A percentile compares a stretch with the other conserved stretches of the same genome.
Conservation (phyloP, 1,140 invertebrate species). For the Zaprionus ghesquierei region DNA sequence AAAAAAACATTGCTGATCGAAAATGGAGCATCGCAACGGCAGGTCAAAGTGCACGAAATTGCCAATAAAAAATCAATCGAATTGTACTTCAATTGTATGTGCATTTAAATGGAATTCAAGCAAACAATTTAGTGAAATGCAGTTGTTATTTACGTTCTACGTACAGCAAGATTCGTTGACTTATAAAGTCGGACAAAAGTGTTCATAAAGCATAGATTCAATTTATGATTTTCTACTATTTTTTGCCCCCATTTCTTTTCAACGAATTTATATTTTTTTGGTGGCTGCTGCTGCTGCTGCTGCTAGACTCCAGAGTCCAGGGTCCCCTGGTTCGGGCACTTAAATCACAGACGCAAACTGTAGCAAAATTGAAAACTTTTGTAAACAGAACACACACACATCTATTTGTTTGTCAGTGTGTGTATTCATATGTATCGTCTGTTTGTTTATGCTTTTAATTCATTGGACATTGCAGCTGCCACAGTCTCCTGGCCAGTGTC, state of each 20-base stretch:
- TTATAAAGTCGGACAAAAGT: slow-evolving; percentile 31
- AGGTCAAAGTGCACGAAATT: slow-evolving; percentile 49
- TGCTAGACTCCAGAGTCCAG: neutral
- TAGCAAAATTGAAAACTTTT: slow-evolving; percentile 72
- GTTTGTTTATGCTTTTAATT: slow-evolving; percentile 65
- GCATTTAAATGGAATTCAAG: slow-evolving; percentile 38
- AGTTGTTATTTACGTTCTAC: slow-evolving; percentile 48
- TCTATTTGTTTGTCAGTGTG: slow-evolving; percentile 23
- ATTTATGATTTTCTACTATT: slow-evolving; percentile 40
- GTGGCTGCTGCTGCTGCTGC: slow-evolving; percentile 8
- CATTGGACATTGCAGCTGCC: slow-evolving; percentile 58
- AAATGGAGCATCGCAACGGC: slow-evolving; percentile 10
- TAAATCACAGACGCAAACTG: slow-evolving; percentile 70
- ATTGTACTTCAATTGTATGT: slow-evolving; percentile 53
- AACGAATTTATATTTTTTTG: slow-evolving; percentile 49
- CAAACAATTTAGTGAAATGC: slow-evolving; percentile 52
- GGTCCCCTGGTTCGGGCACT: slow-evolving; percentile 37
- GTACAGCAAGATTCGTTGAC: slow-evolving; percentile 51
- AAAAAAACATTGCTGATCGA: neutral
- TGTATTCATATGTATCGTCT: slow-evolving; percentile 21
- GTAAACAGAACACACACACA: slow-evolving; percentile 2
- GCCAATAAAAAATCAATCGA: slow-evolving; percentile 60
- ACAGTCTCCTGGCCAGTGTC: slow-evolving; percentile 2
- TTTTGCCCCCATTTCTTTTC: slow-evolving; percentile 22
- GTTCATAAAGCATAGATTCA: neutral